Percentiles rank a stretch among this genome's conserved stretches.
phyloP scores from a whole-genome alignment of 2,797 vertebrate genomes.

The Gymnothorax javanicus region DNA sequence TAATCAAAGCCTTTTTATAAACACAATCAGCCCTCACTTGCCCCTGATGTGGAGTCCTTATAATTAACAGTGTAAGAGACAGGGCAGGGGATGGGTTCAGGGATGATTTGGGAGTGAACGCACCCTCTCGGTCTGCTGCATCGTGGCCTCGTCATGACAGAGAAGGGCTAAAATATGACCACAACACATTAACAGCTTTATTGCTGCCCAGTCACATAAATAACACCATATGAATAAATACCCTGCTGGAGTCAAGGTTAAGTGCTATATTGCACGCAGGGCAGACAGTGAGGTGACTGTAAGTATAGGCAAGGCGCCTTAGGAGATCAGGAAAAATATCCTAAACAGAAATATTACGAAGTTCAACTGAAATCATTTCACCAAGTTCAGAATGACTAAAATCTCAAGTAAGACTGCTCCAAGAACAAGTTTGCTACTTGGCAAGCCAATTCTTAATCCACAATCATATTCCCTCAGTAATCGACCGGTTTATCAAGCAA shows the following conservation, averaged over 20 bases:
- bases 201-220: conserved; percentile 51
- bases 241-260: conserved; percentile 42
- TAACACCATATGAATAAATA: conserved; percentile 54
- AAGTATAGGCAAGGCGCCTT: background rate
- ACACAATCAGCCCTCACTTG: background rate
- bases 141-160: conserved; percentile 36
- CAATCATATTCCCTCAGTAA: background rate
- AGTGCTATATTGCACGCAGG: background rate
- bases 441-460: conserved; percentile 5
- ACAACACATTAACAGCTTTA: conserved; percentile 48
- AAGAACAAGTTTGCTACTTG: background rate
- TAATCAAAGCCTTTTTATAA: background rate
- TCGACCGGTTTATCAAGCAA: background rate
- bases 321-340: background rate
- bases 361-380: background rate
- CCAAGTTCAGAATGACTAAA: background rate
- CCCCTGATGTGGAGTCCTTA: conserved; percentile 17
- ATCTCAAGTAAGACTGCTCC: background rate
- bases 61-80: background rate
- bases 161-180: conserved; percentile 18
- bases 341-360: background rate
- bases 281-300: background rate
- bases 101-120: conserved; percentile 13
- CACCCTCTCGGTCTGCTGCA: background rate
- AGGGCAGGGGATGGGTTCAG: conserved; percentile 27